Evolutionary conservation across 2,113 vertebrate genomes (phyloP).

Genomic region (Oxygymnocypris stewartii): DNA sequence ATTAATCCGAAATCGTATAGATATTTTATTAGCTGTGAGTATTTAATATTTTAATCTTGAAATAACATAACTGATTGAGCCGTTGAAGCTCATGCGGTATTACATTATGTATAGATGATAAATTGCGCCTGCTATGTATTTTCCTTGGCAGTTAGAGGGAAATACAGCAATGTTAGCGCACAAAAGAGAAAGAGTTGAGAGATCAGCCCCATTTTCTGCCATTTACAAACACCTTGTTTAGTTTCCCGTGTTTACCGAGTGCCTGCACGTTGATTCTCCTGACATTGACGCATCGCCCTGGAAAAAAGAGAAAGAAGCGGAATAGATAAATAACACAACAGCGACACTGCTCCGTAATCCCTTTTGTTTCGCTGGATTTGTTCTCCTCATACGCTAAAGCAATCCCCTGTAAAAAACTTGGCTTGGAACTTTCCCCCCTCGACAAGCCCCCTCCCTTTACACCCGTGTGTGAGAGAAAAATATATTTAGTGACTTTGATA

Average conservation of each 20-base stretch:
- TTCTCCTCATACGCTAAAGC: conserved; percentile 57
- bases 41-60: conserved; percentile 39
- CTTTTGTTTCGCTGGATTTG: conserved; percentile 61
- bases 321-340: conserved; percentile 64
- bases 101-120: conserved; percentile 39
- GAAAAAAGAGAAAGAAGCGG: conserved; percentile 45
- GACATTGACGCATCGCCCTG: conserved; percentile 56
- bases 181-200: conserved; percentile 53
- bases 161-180: conserved; percentile 41
- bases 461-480: conserved; percentile 51
- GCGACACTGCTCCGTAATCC: conserved; percentile 61
- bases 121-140: conserved; percentile 10
- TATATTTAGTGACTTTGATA: conserved; percentile 63
- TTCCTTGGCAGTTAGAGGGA: not conserved
- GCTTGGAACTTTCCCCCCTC: conserved; percentile 29
- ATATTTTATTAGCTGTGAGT: conserved; percentile 30
- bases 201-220: conserved; percentile 53
- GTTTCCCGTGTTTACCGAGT: conserved; percentile 55
- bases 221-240: conserved; percentile 55
- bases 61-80: conserved; percentile 39
- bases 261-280: conserved; percentile 46
- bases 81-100: conserved; percentile 25
- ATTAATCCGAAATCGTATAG: conserved; percentile 25
- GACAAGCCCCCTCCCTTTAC: conserved; percentile 19
- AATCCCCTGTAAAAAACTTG: conserved; percentile 51